A percentile compares a stretch with the other conserved stretches of the same genome.
Conservation (phyloP, 2,888 invertebrate species). For the Panopea generosa region DNA sequence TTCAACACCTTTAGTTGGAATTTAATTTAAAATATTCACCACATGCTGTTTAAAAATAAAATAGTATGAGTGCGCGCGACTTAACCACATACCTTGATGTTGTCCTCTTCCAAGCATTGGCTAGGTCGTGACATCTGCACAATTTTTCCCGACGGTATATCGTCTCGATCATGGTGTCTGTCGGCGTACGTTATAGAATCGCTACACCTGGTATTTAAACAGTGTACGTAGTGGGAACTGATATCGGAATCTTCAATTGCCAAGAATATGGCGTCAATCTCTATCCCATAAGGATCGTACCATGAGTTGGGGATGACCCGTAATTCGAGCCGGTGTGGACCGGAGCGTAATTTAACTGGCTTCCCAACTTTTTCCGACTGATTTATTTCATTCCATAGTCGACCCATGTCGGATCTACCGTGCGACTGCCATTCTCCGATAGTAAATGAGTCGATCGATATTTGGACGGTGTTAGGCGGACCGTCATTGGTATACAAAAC, state of each 20-base stretch:
- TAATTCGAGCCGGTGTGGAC: conserved; percentile 29
- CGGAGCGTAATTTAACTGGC: conserved; percentile 18
- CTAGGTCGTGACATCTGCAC: conserved; percentile 49
- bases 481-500: conserved; percentile 48
- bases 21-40: no score
- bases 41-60: no score
- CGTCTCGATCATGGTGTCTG: conserved; percentile 34
- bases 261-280: conserved; percentile 35
- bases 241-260: conserved; percentile 42
- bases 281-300: conserved; percentile 34
- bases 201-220: conserved; percentile 42
- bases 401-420: conserved; percentile 22
- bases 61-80: no score
- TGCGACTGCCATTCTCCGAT: conserved; percentile 34
- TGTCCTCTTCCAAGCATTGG: conserved; percentile 41
- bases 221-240: conserved; percentile 31
- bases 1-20: no score
- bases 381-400: conserved; percentile 31
- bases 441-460: conserved; percentile 17
- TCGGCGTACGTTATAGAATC: conserved; percentile 44
- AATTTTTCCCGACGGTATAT: conserved; percentile 41
- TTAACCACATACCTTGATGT: conserved; percentile 47
- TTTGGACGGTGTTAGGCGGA: conserved; percentile 19
- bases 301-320: conserved; percentile 15
- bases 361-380: conserved; percentile 27